phyloP scores from a whole-genome alignment of 2,797 vertebrate genomes.

The Bradypodion ventrale region DNA sequence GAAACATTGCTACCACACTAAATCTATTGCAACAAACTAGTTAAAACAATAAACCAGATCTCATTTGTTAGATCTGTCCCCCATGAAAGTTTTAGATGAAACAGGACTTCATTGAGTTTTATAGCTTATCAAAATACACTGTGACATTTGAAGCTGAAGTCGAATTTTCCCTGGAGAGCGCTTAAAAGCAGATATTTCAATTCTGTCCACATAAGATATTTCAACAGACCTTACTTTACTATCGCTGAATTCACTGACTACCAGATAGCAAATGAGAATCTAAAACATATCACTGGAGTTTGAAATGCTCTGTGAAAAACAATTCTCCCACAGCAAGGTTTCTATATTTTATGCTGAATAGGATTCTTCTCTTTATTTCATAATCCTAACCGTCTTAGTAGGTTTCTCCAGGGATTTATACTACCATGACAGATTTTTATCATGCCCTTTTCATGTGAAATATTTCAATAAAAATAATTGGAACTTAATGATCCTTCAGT shows the following conservation, averaged over 20 bases:
- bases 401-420: constrained; percentile 40
- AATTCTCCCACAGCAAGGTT: constrained; percentile 1
- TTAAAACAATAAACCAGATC: constrained; percentile 2
- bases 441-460: constrained; percentile 52
- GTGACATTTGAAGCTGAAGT: constrained; percentile 26
- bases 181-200: constrained; percentile 4
- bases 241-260: constrained; percentile 15
- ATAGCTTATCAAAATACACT: constrained; percentile 2
- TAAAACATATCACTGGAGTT: neutral
- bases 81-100: neutral
- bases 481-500: constrained; percentile 65
- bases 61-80: neutral
- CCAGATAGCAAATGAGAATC: neutral
- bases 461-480: constrained; percentile 65
- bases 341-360: constrained; percentile 33
- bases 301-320: constrained; percentile 31
- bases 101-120: neutral
- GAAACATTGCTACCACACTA: neutral
- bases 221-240: neutral
- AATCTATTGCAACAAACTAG: neutral
- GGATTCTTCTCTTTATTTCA: constrained; percentile 40
- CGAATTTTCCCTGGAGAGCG: neutral
- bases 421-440: constrained; percentile 50
- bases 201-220: neutral
- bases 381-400: constrained; percentile 29